Conservation (phyloP, 2,888 invertebrate species). For the Siphonodentalium dalli region DNA sequence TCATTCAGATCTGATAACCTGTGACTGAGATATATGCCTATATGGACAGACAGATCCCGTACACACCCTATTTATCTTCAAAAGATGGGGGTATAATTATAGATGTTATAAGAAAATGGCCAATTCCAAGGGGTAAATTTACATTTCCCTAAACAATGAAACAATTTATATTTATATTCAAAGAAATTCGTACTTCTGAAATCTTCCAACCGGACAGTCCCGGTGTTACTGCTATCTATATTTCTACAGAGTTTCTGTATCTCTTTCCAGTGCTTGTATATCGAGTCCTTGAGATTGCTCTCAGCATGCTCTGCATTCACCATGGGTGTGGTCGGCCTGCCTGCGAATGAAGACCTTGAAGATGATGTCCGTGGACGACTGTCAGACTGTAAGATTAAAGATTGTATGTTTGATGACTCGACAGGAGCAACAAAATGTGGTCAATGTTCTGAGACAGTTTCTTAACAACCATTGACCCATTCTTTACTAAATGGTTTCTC, state of each 20-base stretch:
- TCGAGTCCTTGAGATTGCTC: slow-evolving; percentile 39
- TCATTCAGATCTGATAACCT: no score
- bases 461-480: no score
- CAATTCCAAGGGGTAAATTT: no score
- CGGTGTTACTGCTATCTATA: slow-evolving; percentile 48
- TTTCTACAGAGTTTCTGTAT: slow-evolving; percentile 56
- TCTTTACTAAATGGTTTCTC: no score
- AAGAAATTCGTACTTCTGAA: slow-evolving; percentile 46
- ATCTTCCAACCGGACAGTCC: slow-evolving; percentile 48
- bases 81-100: no score
- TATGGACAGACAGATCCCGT: no score
- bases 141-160: no score
- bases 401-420: not conserved
- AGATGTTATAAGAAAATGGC: no score
- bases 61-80: no score
- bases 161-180: no score
- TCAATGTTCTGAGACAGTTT: no score
- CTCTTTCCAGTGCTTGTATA: slow-evolving; percentile 56
- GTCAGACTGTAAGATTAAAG: not conserved
- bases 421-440: not conserved
- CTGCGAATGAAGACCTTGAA: slow-evolving; percentile 15
- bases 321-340: slow-evolving; percentile 48
- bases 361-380: slow-evolving; percentile 16
- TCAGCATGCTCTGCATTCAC: slow-evolving; percentile 60
- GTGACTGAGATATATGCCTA: no score